phyloP scores from a whole-genome alignment of 2,888 invertebrate species.

The Cremastinae sp. region DNA sequence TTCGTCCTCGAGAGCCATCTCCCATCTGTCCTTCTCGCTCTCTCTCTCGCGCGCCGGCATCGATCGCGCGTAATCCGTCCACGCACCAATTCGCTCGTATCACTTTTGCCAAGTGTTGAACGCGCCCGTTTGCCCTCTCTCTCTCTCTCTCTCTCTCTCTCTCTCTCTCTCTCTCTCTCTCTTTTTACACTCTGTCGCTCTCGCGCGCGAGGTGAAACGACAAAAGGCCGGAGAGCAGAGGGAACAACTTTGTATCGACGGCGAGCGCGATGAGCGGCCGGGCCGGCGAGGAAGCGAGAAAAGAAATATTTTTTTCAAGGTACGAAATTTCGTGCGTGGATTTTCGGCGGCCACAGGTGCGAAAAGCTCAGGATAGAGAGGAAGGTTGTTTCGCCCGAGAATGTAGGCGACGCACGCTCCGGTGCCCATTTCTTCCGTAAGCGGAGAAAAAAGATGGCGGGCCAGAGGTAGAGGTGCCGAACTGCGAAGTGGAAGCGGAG shows the following conservation, averaged over 20 bases:
- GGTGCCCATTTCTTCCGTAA: neutral
- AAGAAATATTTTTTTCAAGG: conserved; percentile 6
- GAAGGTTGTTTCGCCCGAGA: conserved; percentile 28
- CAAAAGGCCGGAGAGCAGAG: conserved; percentile 3
- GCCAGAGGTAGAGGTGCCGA: conserved; percentile 50
- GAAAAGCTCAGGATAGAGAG: conserved; percentile 59
- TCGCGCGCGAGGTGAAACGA: neutral
- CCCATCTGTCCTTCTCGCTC: conserved; percentile 48
- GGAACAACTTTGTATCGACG: conserved; percentile 17
- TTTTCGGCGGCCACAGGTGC: conserved; percentile 64
- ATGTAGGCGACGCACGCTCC: conserved; percentile 18
- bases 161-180: neutral
- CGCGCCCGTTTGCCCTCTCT: neutral
- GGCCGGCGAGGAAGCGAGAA: neutral
- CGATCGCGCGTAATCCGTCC: conserved; percentile 15
- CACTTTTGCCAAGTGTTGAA: conserved; percentile 34
- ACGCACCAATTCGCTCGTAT: conserved; percentile 37
- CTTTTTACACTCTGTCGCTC: neutral
- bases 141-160: neutral
- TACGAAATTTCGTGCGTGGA: neutral
- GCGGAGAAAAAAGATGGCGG: conserved; percentile 39
- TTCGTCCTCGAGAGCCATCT: conserved; percentile 24
- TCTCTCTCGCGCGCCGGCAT: conserved; percentile 11
- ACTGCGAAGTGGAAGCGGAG: conserved; percentile 45
- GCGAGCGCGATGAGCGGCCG: conserved; percentile 3